Base-by-base conservation (phyloP, 2,888 invertebrate genomes). In the Heliconius ismenius region DNA sequence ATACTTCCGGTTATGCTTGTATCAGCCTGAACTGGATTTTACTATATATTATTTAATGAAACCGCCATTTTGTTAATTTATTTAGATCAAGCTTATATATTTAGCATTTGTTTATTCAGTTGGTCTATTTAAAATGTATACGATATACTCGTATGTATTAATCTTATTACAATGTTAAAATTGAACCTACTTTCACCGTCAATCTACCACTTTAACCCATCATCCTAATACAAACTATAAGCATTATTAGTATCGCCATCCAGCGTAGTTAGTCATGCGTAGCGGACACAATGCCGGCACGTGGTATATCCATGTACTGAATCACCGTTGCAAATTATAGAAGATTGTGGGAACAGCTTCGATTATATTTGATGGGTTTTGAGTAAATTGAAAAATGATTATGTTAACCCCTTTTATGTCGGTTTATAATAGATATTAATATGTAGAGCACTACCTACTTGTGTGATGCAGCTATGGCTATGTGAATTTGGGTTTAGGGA, bases 301-400 rank as follows among this genome's bases (percentile, higher is more conserved):
- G 76, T 78, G 79, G 75, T 77, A 32, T 72, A 69, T 72, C 28
- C 11, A n/a, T 26, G 32, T 49, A 63, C 6, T 32, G 74, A 74
- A 67, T 67, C 36, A 65, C 49, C 58, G 54, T 73, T 78, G 24
- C 58, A 69, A 75, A 75, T 79, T 73, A 79, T 75, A 77, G 75
- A 26, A 79, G 64, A 77, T 69, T 73, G 72, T 73, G 68, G 73
- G 58, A 79, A 77, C 49, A 69, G 73, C 58, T 65, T 76, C 69
- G 21, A 28, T 43, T 32, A 60, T 74, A 49, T 76, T 49, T 54
- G 26, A 74, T 58, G 32, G 39, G 24, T 36, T 58, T 68, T 62
- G 69, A 24, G 73, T 58, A 63, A 49, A 70, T 43, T 24, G 63
- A 68, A 54, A 26, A 68, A 62, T 68, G 21, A 62, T 76, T 54